Evolutionary conservation across 2,797 vertebrate species (phyloP).

Genomic region (Oryzias sinensis): DNA sequence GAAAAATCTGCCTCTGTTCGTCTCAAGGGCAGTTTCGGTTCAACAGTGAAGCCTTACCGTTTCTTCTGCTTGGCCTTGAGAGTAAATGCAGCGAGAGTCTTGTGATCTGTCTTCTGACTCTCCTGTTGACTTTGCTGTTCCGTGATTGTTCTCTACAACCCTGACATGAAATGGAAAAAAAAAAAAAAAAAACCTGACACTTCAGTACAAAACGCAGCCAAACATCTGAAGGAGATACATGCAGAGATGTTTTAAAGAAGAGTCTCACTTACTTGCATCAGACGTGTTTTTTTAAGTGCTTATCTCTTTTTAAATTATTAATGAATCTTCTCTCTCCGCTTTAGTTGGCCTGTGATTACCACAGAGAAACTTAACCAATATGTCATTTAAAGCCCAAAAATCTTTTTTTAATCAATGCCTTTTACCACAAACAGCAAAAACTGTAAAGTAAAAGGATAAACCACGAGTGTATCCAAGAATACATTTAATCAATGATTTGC

Average conservation of each 20-base stretch:
- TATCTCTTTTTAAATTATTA: conserved; percentile 44
- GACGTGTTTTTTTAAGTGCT: conserved; percentile 20
- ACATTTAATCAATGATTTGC: too few species aligned
- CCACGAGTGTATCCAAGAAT: not conserved
- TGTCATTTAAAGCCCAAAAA: not conserved
- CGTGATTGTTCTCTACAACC: conserved; percentile 10
- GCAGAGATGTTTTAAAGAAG: conserved; percentile 4
- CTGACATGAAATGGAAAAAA: conserved; percentile 10
- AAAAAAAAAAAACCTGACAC: not conserved
- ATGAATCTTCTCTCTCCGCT: conserved; percentile 28
- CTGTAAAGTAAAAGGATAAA: not conserved
- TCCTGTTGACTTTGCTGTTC: conserved; percentile 4
- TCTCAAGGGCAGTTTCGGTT: not conserved
- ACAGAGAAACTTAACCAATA: not conserved
- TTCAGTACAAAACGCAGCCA: conserved; percentile 12
- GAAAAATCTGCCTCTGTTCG: not conserved
- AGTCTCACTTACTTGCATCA: conserved; percentile 6
- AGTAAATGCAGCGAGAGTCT: conserved; percentile 4
- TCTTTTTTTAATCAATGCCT: not conserved
- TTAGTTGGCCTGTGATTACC: not conserved
- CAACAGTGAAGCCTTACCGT: not conserved
- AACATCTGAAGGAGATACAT: conserved; percentile 1
- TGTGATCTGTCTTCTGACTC: conserved; percentile 5
- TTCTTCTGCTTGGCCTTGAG: not conserved
- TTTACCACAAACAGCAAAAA: too few species aligned